Evolutionary conservation across 2,888 invertebrate genomes (phyloP).

Genomic region (Phengaris arion): DNA sequence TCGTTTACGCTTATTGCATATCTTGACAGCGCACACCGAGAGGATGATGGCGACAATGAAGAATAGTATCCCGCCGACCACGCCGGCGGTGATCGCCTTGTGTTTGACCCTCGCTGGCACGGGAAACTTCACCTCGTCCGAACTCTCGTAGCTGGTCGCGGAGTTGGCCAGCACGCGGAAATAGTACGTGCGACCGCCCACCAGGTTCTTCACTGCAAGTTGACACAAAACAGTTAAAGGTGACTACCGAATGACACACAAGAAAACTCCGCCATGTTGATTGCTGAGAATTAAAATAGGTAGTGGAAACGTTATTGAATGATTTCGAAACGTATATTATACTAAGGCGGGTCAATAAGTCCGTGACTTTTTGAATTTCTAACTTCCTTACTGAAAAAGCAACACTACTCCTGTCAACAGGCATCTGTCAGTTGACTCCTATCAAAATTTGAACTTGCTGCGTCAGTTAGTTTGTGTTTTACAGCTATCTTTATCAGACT

Average conservation of each 20-base stretch:
- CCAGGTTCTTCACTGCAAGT: slow-evolving; percentile 90
- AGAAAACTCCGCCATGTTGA: not conserved
- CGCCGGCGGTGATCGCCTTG: slow-evolving; percentile 97
- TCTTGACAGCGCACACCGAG: slow-evolving; percentile 98
- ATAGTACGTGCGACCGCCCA: slow-evolving; percentile 94
- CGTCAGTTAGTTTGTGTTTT: no score
- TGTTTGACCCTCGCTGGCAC: slow-evolving; percentile 95
- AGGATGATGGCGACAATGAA: slow-evolving; percentile 98
- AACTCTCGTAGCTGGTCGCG: slow-evolving; percentile 90
- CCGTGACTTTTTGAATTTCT: no score
- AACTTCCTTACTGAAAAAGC: no score
- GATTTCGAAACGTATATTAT: no score
- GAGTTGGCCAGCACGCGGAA: slow-evolving; percentile 95
- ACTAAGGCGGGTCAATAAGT: no score
- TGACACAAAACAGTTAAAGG: slow-evolving; percentile 33
- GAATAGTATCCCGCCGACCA: slow-evolving; percentile 97
- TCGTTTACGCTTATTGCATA: slow-evolving; percentile 97
- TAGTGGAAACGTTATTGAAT: no score
- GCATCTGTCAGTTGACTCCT: no score
- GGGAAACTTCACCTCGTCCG: slow-evolving; percentile 92
- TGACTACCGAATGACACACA: not conserved
- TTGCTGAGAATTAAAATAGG: no score
- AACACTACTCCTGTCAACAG: no score
- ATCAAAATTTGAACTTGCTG: no score
- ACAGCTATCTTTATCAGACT: no score